phyloP scores from a whole-genome alignment of 2,797 vertebrate genomes.

The Huso huso region DNA sequence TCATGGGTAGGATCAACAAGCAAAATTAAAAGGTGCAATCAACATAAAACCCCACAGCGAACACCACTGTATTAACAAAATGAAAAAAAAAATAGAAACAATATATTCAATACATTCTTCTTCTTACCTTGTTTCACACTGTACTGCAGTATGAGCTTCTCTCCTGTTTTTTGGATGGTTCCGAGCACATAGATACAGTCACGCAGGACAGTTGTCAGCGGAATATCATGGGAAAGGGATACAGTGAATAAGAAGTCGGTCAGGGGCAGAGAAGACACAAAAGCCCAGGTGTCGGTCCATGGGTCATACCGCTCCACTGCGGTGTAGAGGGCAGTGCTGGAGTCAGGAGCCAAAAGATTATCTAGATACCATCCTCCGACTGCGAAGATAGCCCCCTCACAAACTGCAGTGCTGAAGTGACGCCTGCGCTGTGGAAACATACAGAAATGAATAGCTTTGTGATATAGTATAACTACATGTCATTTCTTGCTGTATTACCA shows the following conservation, averaged over 20 bases:
- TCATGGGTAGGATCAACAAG: too few relatives aligned
- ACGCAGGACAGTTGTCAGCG: conserved; percentile 48
- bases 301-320: conserved; percentile 68
- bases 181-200: conserved; percentile 59
- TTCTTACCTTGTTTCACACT: conserved; percentile 41
- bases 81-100: too few relatives aligned
- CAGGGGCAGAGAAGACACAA: conserved; percentile 59
- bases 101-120: too few relatives aligned
- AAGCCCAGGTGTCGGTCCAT: conserved; percentile 60
- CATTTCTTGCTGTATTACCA: too few relatives aligned
- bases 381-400: conserved; percentile 58
- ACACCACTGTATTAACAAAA: too few relatives aligned
- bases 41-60: too few relatives aligned
- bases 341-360: conserved; percentile 59
- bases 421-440: conserved; percentile 49
- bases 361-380: conserved; percentile 72
- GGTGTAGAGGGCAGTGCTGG: conserved; percentile 55
- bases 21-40: too few relatives aligned
- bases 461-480: too few relatives aligned
- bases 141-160: conserved; percentile 62
- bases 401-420: conserved; percentile 64
- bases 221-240: conserved; percentile 64
- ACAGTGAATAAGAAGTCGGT: conserved; percentile 61
- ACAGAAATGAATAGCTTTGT: not conserved
- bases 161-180: conserved; percentile 58